phyloP scores from a whole-genome alignment of 2,888 invertebrate genomes.

The Tachina fera region DNA sequence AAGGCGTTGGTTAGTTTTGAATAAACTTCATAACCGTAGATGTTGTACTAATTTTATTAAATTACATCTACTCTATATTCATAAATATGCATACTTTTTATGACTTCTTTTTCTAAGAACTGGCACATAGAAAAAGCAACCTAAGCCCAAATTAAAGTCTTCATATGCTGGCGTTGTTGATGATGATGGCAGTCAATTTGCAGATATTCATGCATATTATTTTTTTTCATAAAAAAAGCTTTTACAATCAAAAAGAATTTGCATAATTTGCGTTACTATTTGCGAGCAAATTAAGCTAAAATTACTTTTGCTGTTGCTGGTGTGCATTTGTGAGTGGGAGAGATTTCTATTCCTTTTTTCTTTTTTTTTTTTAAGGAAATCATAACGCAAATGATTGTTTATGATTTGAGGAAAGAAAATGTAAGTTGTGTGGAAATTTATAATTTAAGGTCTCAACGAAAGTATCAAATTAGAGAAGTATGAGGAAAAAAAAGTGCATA shows the following conservation, averaged over 20 bases:
- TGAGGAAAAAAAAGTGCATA: neutral
- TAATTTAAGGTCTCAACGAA: neutral
- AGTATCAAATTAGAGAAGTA: neutral
- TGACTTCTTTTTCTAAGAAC: neutral
- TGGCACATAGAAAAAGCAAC: neutral
- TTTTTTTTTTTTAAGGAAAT: neutral
- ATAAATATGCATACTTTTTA: slow-evolving; percentile 58
- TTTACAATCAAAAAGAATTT: slow-evolving; percentile 48
- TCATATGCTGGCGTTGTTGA: slow-evolving; percentile 17
- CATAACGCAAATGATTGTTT: slow-evolving; percentile 9
- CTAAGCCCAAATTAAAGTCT: slow-evolving; percentile 16
- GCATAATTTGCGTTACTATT: slow-evolving; percentile 56
- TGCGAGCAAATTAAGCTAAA: slow-evolving; percentile 24
- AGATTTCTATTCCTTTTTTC: neutral
- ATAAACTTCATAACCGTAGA: slow-evolving; percentile 4
- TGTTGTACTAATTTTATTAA: slow-evolving; percentile 58
- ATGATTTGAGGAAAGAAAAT: slow-evolving; percentile 31
- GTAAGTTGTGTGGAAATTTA: slow-evolving; percentile 38
- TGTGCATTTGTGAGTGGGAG: slow-evolving; percentile 43
- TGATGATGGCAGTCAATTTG: slow-evolving; percentile 47
- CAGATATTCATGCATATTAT: slow-evolving; percentile 8
- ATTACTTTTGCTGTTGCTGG: slow-evolving; percentile 15
- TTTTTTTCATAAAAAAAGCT: slow-evolving; percentile 14
- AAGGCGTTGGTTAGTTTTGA: slow-evolving; percentile 56
- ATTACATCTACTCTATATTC: slow-evolving; percentile 57